Conservation (phyloP, 2,888 invertebrate genomes). For the Ophioninae sp. region DNA sequence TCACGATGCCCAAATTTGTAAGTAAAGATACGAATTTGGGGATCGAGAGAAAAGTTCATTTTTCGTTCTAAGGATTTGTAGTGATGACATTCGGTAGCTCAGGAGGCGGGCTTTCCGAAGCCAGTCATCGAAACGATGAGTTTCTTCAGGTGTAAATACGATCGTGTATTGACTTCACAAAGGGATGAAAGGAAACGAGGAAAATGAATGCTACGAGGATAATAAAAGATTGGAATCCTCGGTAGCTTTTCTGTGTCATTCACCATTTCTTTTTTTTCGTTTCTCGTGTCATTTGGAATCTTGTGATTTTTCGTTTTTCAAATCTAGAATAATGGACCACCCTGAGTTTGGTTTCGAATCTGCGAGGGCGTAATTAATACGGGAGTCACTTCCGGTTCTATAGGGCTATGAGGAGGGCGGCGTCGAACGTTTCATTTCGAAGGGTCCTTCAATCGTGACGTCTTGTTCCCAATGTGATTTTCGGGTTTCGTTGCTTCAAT, state of each 20-base stretch:
- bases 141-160: neutral
- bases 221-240: slow-evolving; percentile 3
- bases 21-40: too few species aligned
- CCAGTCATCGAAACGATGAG: slow-evolving; percentile 15
- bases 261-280: neutral
- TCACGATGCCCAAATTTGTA: too few species aligned
- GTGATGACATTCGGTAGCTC: slow-evolving; percentile 68
- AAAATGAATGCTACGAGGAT: slow-evolving; percentile 30
- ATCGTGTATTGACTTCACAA: slow-evolving; percentile 25
- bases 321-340: neutral
- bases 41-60: too few species aligned
- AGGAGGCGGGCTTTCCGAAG: slow-evolving; percentile 21
- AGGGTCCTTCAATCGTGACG: neutral
- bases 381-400: neutral
- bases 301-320: slow-evolving; percentile 2
- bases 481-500: neutral
- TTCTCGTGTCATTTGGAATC: neutral
- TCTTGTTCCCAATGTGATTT: slow-evolving; percentile 1
- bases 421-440: neutral
- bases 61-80: slow-evolving; percentile 29
- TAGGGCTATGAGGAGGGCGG: neutral
- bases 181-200: slow-evolving; percentile 43
- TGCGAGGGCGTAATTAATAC: neutral
- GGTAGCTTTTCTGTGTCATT: slow-evolving; percentile 33
- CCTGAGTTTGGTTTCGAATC: neutral